Evolutionary conservation across 2,113 vertebrate species (phyloP).

Genomic region (Odontophorus gujanensis): DNA sequence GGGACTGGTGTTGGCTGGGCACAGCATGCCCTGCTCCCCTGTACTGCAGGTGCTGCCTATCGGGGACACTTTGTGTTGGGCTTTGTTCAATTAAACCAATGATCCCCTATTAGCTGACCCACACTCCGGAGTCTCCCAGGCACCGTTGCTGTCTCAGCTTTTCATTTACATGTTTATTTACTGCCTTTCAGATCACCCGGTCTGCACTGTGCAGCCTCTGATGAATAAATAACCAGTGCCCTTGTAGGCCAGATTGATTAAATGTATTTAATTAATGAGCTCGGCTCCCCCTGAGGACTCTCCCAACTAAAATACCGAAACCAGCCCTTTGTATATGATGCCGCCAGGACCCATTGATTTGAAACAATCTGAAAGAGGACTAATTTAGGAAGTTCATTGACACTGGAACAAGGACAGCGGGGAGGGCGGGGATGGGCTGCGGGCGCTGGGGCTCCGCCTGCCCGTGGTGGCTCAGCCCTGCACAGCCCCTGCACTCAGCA

Average conservation of each 20-base stretch:
- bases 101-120: conserved; percentile 5
- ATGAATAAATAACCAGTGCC: conserved; percentile 63
- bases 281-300: conserved; percentile 22
- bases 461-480: rapidly evolving
- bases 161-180: conserved; percentile 70
- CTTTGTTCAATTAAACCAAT: conserved; percentile 25
- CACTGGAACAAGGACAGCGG: background rate
- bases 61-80: background rate
- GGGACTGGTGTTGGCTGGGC: no score
- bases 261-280: conserved; percentile 67
- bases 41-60: background rate
- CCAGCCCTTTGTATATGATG: background rate
- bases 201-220: conserved; percentile 21
- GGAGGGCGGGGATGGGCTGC: background rate
- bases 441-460: background rate
- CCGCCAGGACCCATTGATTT: conserved; percentile 13
- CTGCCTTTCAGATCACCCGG: conserved; percentile 44
- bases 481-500: background rate
- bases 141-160: conserved; percentile 57
- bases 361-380: background rate
- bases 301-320: conserved; percentile 42
- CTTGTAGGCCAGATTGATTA: conserved; percentile 70
- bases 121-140: conserved; percentile 29
- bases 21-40: background rate
- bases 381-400: background rate